Conservation (phyloP, 37 sponge, comb jelly and placozoan species). For the Cliona cf. orientalis region DNA sequence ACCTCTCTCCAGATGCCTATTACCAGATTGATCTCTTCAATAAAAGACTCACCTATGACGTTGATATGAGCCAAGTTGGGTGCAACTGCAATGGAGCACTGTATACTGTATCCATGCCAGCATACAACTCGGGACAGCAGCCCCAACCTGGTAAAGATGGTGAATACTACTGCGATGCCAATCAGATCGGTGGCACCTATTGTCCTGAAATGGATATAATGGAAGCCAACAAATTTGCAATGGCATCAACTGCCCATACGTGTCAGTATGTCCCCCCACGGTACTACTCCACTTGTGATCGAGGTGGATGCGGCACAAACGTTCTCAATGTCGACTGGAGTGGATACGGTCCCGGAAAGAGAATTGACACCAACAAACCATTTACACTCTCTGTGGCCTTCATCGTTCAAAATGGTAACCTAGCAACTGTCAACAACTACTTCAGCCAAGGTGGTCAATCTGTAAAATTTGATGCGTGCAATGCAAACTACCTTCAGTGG, state of each 20-base stretch:
- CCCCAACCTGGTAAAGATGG: slow-evolving; percentile 25
- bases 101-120: slow-evolving; percentile 38
- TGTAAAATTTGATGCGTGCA: slow-evolving; percentile 25
- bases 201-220: slow-evolving; percentile 45
- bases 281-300: slow-evolving; percentile 30
- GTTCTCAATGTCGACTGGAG: slow-evolving; percentile 13
- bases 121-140: slow-evolving; percentile 30
- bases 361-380: slow-evolving; percentile 41
- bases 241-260: slow-evolving; percentile 41
- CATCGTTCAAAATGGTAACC: background rate
- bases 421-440: slow-evolving; percentile 16
- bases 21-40: slow-evolving; percentile 12
- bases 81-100: slow-evolving; percentile 49
- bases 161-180: slow-evolving; percentile 42
- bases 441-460: slow-evolving; percentile 23
- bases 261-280: slow-evolving; percentile 27
- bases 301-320: slow-evolving; percentile 40
- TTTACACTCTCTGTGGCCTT: slow-evolving; percentile 37
- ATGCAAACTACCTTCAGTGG: slow-evolving; percentile 45
- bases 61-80: slow-evolving; percentile 37
- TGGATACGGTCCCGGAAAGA: slow-evolving; percentile 41
- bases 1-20: background rate
- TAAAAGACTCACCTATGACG: slow-evolving; percentile 26
- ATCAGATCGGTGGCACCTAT: slow-evolving; percentile 7
- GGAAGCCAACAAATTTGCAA: slow-evolving; percentile 47